phyloP scores from a whole-genome alignment of 2,888 invertebrate species.

The Actias luna region DNA sequence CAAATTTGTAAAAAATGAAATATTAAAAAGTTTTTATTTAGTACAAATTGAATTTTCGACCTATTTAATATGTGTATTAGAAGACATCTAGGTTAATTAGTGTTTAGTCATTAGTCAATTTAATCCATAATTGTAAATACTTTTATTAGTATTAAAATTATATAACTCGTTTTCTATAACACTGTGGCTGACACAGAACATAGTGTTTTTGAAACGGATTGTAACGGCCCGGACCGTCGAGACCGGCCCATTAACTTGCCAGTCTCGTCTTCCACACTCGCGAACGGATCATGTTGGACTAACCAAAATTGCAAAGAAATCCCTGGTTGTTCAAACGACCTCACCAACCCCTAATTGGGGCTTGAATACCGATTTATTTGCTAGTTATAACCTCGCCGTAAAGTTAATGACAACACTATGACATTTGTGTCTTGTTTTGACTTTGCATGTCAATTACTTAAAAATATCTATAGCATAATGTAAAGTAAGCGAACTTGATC shows the following conservation, averaged over 20 bases:
- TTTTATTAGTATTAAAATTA: neutral
- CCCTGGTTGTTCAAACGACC: constrained; percentile 51
- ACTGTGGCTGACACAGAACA: constrained; percentile 15
- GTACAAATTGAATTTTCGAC: neutral
- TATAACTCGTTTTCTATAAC: neutral
- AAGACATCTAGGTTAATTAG: too few relatives aligned
- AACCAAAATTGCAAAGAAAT: constrained; percentile 76
- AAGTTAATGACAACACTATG: constrained; percentile 49
- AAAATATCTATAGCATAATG: neutral
- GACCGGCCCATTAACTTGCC: constrained; percentile 58
- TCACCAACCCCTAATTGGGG: constrained; percentile 65
- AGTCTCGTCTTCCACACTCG: constrained; percentile 65
- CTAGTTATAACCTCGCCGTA: constrained; percentile 56
- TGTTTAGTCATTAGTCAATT: neutral
- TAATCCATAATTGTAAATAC: neutral
- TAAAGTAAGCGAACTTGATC: neutral
- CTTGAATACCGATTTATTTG: constrained; percentile 72
- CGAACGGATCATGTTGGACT: constrained; percentile 74
- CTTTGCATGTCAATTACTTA: constrained; percentile 33
- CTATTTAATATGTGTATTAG: neutral
- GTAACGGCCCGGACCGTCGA: neutral
- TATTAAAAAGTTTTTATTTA: neutral
- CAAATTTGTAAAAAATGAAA: neutral
- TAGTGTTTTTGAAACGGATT: constrained; percentile 16
- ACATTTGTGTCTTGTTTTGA: constrained; percentile 34